Conservation (phyloP, 2,797 vertebrate species). For the Myoxocephalus aenaeus region DNA sequence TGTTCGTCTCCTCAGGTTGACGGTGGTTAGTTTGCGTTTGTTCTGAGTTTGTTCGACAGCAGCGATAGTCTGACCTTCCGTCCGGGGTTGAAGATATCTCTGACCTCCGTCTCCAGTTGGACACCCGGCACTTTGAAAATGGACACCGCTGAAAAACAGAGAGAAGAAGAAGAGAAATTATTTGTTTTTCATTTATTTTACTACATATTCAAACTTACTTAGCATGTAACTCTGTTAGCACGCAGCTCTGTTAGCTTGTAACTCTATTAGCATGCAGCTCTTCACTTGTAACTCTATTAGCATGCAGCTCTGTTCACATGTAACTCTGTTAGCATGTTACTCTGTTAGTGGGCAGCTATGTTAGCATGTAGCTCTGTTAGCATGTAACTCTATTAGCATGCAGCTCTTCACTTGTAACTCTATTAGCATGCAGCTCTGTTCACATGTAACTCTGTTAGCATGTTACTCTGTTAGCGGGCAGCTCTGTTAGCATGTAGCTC, state of each 20-base stretch:
- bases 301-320: background rate
- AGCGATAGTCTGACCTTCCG: constrained; percentile 64
- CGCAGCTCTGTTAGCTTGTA: background rate
- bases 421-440: background rate
- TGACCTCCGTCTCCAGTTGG: constrained; percentile 87
- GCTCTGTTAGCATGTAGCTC: background rate
- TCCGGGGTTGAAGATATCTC: constrained; percentile 86
- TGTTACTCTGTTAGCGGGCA: background rate
- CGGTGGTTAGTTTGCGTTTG: background rate
- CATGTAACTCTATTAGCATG: background rate
- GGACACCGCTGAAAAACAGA: constrained; percentile 83
- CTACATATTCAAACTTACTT: background rate
- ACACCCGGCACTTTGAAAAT: constrained; percentile 90
- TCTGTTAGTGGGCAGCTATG: background rate
- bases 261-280: background rate
- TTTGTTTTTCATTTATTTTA: background rate
- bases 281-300: background rate
- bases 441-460: background rate
- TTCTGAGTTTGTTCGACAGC: constrained; percentile 69
- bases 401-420: too few species aligned
- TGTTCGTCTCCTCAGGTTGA: background rate
- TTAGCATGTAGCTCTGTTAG: background rate
- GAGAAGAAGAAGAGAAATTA: background rate
- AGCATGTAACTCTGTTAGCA: background rate
- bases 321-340: background rate